Percentiles rank a stretch among this genome's conserved stretches.
Evolutionary conservation across 92 coral and sea anemone species (phyloP).

Genomic region (Epizoanthus rinbou): DNA sequence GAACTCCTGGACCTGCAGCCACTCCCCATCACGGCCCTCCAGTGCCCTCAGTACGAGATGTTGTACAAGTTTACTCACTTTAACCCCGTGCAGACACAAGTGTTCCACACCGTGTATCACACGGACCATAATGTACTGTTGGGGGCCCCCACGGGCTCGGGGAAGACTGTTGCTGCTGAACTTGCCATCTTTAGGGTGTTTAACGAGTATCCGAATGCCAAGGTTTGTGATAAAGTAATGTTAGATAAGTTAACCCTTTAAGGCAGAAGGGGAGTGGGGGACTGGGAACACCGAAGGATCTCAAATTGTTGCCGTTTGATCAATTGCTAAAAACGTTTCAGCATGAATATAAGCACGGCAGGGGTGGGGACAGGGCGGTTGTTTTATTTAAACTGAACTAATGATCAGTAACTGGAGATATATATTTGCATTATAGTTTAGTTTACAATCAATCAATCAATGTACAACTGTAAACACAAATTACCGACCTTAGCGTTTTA

Average conservation of each 20-base stretch:
- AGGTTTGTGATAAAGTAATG: slow-evolving; percentile 56
- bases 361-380: too few relatives aligned
- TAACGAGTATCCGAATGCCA: slow-evolving; percentile 83
- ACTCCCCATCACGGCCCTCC: slow-evolving; percentile 87
- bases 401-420: too few relatives aligned
- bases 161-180: slow-evolving; percentile 96
- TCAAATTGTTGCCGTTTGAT: too few relatives aligned
- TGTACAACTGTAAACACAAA: too few relatives aligned
- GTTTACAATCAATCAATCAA: too few relatives aligned
- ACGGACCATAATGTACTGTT: slow-evolving; percentile 94
- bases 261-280: too few relatives aligned
- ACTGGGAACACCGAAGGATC: too few relatives aligned
- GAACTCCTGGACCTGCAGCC: slow-evolving; percentile 97
- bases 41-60: slow-evolving; percentile 72
- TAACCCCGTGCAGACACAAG: slow-evolving; percentile 98
- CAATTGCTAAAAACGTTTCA: too few relatives aligned
- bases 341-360: too few relatives aligned
- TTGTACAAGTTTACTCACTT: slow-evolving; percentile 95
- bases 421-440: too few relatives aligned
- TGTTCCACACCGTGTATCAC: slow-evolving; percentile 92
- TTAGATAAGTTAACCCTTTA: background rate
- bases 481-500: too few relatives aligned
- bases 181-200: slow-evolving; percentile 95
- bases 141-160: slow-evolving; percentile 99
- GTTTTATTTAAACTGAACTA: too few relatives aligned